These are phyloP conservation scores for Notodonta dromedarius DNA, from an alignment of 2,888 invertebrate species.

Conservation along the genomic window DNA sequence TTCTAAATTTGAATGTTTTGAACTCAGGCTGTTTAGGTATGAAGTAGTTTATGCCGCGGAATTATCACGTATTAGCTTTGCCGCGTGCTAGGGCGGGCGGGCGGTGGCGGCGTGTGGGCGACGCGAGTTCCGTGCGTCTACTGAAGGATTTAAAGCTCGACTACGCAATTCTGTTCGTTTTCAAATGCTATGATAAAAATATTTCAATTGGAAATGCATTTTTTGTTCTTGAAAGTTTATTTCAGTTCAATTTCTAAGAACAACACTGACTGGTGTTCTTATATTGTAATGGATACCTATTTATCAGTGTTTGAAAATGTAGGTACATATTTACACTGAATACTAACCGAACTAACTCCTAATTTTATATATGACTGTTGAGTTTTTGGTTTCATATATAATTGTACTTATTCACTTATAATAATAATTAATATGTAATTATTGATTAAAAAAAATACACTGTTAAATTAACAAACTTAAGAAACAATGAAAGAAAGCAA, in stretches of 20 bases:
- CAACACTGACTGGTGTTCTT: too few species aligned
- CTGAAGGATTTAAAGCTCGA: slow-evolving; percentile 31
- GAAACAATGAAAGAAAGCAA: too few species aligned
- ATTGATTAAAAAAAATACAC: too few species aligned
- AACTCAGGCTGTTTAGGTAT: background rate
- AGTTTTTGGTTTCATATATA: too few species aligned
- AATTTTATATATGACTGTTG: too few species aligned
- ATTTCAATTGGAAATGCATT: slow-evolving; percentile 10
- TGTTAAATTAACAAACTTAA: too few species aligned
- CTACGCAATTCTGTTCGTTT: slow-evolving; percentile 17
- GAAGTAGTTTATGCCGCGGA: background rate
- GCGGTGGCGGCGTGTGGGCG: slow-evolving; percentile 37
- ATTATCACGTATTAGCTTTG: slow-evolving; percentile 8
- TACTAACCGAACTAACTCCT: too few species aligned
- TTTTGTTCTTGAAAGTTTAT: background rate
- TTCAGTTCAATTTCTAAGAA: background rate
- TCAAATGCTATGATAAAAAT: slow-evolving; percentile 31
- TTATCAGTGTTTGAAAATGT: too few species aligned
- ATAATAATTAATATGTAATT: too few species aligned
- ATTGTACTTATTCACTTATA: too few species aligned
- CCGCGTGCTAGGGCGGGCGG: slow-evolving; percentile 23
- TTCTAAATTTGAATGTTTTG: slow-evolving; percentile 6
- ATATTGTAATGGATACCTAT: too few species aligned
- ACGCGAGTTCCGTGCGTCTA: slow-evolving; percentile 39
- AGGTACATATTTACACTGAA: too few species aligned